Base-by-base conservation (phyloP, 1,140 invertebrate species). In the Leptopilina boulardi region DNA sequence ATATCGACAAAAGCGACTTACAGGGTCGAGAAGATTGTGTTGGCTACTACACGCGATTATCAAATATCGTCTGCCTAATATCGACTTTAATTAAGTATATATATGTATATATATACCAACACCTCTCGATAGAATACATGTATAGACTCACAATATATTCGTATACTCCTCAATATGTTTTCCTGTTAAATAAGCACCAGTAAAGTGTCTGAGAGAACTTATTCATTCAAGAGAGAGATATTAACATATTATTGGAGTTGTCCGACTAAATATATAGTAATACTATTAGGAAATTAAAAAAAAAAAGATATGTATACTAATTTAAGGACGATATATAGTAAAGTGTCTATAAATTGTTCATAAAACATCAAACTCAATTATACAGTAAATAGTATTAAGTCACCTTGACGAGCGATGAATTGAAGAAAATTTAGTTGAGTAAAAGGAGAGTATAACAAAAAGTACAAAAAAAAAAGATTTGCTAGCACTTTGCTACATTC, bases 201-300 rank as follows among this genome's bases (percentile, higher is more conserved):
- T 77, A 78, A 83, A 88, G 84, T 89, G 85, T 86, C 83, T 89
- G 85, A 86, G 84, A 84, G 78, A 88, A 75, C 84, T 81, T 71
- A 42, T 73, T 66, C 41, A 75, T 30, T 34, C 75, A 30, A 34
- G 26, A 66, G 11, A 66, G 8, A 11, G 11, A 11, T 59, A 23
- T 26, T 8, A 66, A 10, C 15, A 30, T 30, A 30, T 15, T 15
- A 15, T 23, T 23, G 9, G 23, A 66, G 13, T 30, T 26, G 23
- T 30, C n/a, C n/a, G 3, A 26, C 26, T 30, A 8, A 34, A 66
- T n/a, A 21, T 56, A 18, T 9, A 59, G 54, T 59, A 26, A 26
- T 26, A 34, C 9, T n/a, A 11, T 1, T 34, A 34, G 11, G 4
- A 8, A 66, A 0, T 23, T 71, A 21, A 51, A 6, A 47, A 51